These are phyloP conservation scores for Dexiosoma caninum DNA, from an alignment of 2,888 invertebrate genomes.

Conservation along the genomic window DNA sequence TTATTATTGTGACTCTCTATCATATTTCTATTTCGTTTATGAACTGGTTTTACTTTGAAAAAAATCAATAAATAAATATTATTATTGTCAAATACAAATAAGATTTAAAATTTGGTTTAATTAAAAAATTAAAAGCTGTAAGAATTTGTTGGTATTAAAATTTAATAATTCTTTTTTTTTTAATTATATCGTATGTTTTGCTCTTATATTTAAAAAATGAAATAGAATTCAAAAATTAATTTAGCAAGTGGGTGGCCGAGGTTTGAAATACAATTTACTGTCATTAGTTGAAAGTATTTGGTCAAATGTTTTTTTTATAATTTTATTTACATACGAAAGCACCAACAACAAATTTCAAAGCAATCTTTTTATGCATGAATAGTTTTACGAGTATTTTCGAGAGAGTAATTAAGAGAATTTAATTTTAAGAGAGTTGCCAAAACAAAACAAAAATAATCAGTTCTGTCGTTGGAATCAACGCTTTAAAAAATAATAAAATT, in stretches of 20 bases:
- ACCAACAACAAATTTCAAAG: not conserved
- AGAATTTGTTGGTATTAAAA: not conserved
- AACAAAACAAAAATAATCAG: not conserved
- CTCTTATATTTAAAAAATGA: not conserved
- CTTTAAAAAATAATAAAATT: slow-evolving; percentile 35
- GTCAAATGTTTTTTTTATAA: slow-evolving; percentile 30
- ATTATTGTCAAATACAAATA: no score
- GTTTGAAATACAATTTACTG: not conserved
- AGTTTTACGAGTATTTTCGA: not conserved
- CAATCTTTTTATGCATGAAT: slow-evolving; percentile 37
- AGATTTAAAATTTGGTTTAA: no score
- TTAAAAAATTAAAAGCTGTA: not conserved
- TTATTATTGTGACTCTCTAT: not conserved
- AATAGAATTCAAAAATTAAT: not conserved
- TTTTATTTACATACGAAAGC: slow-evolving; percentile 7
- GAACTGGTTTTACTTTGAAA: not conserved
- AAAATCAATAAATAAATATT: not conserved
- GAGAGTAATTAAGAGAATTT: not conserved
- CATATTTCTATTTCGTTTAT: not conserved
- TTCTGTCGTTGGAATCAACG: slow-evolving; percentile 22
- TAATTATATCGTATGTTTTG: not conserved
- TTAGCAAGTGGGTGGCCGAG: slow-evolving; percentile 30
- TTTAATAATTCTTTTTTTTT: not conserved
- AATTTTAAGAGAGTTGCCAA: slow-evolving; percentile 18
- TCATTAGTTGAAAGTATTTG: slow-evolving; percentile 22